phyloP scores from a whole-genome alignment of 1,140 invertebrate genomes.

The Aphelinus certus region DNA sequence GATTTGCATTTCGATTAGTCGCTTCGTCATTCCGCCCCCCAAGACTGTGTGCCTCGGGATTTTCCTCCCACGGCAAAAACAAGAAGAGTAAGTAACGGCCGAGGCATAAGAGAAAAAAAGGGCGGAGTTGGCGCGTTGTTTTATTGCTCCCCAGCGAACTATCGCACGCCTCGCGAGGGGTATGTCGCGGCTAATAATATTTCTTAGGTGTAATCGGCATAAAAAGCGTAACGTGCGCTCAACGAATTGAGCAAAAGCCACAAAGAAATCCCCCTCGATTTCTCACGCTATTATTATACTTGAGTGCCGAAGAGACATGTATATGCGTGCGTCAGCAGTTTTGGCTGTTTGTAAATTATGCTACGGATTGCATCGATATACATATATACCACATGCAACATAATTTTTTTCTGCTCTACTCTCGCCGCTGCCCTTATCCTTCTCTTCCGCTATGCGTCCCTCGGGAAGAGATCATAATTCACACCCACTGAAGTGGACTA shows the following conservation, averaged over 20 bases:
- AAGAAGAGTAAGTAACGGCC: not conserved
- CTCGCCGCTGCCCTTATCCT: not conserved
- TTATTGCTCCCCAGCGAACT: conserved; percentile 16
- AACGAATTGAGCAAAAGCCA: no score
- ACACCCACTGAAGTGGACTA: not conserved
- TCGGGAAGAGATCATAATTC: conserved; percentile 1
- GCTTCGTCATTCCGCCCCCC: conserved; percentile 1
- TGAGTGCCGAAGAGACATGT: no score
- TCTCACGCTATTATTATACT: no score
- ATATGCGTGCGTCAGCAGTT: no score
- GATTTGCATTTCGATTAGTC: conserved; percentile 38
- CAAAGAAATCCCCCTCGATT: no score
- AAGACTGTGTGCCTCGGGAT: not conserved
- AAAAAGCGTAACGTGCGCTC: no score
- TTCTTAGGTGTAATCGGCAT: not conserved
- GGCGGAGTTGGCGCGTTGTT: not conserved
- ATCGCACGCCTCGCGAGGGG: not conserved
- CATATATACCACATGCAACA: not conserved
- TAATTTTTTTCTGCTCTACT: conserved; percentile 1
- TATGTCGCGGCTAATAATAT: conserved; percentile 28
- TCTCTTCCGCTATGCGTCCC: not conserved
- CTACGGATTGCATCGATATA: no score
- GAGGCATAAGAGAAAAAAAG: not conserved
- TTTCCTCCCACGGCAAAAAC: conserved; percentile 3
- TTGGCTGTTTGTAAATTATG: no score